Base-by-base conservation (phyloP, 2,888 invertebrate genomes). In the Lycophotia porphyrea region DNA sequence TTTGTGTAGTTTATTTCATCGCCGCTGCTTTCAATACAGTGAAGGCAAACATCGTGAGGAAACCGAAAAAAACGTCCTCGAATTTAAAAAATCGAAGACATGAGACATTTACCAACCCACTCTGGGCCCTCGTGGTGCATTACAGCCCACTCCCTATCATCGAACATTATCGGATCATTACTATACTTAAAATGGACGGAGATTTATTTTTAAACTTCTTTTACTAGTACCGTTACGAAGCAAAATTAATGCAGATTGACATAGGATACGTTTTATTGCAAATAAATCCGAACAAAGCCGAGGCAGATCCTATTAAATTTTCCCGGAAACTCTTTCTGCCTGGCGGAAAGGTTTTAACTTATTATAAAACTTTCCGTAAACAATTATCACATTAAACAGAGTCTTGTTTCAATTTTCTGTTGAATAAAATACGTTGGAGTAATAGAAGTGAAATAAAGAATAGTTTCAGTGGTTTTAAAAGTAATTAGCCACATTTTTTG, bases 401-500 rank as follows among this genome's bases (percentile, higher is more conserved):
- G 60, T 47, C 63, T 67, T 63, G 15, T 47, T 15, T 13, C 47
- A 2, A n/a, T 70, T 58, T 55, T 36, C 18, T 27, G 15, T 9
- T 34, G 39, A 58, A 55, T 34, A 55, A 11, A 15, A 34, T 31
- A 52, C 34, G 8, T 18, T 52, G 18, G 13, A 9, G 49, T 52
- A 13, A 18, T 60, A 42, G 18, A 0, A 52, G 31, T 15, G 0
- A 44, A 36, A 34, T 47, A 27, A 27, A 65, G 60, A n/a, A 52
- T 49, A 36, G 18, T 21, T n/a, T 9, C 13, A 21, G 5, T 60
- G 36, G 31, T 76, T 47, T 69, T 69, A 52, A 49, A 36, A 34
- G 70, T 66, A 80, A 74, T 74, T 52, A 60, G 31, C 63, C 52
- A 71, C 80, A 84, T 80, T 71, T 76, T 76, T 71, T 67, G 76